Base-by-base conservation (phyloP, 1,140 invertebrate genomes). In the Adoxophyes honmai region DNA sequence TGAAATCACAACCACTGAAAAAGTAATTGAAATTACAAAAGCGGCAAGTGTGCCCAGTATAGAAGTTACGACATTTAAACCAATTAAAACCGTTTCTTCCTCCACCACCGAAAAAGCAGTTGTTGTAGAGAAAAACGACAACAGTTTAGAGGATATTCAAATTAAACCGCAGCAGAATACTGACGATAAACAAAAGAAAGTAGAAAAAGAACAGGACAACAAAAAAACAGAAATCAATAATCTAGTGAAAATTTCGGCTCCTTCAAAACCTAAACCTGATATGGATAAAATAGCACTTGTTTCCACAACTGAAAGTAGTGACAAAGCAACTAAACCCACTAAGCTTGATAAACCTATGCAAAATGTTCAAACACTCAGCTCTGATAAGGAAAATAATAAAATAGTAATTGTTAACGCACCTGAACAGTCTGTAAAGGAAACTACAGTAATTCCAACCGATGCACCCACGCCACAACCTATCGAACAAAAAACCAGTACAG, bases 1-100 rank as follows among this genome's bases (percentile, higher is more conserved):
- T 16, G 13, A 15, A 36, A 42, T 38, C 18, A 59, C 35, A 13
- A 44, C 56, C 3, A 52, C 61, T 44, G 6, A 70, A 64, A 35
- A 53, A 18, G 52, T 10, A 13, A 39, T 14, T 44, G 54, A 52
- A 9, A 59, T 9, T 35, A 42, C 18, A 42, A 57, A 34, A 18
- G 13, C 42, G 55, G 16, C 18, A 18, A 14, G n/a, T 16, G 51
- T 58, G 52, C 53, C 35, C 15, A 60, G 63, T 34, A 55, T 53
- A 38, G 38, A 62, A 10, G 59, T 11, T 42, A 21, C 13, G 11
- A 11, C 16, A 11, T 13, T 14, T 34, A 15, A 48, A 5, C 11
- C 9, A 18, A 13, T 35, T 5, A 57, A 57, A 37, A 44, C 10
- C 4, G 42, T 21, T 9, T 11, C 14, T 5, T 28, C 42, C 7